Evolutionary conservation across 2,113 vertebrate genomes (phyloP), one percentile per base, ranked within the genome.

Genomic region (Riparia riparia): DNA sequence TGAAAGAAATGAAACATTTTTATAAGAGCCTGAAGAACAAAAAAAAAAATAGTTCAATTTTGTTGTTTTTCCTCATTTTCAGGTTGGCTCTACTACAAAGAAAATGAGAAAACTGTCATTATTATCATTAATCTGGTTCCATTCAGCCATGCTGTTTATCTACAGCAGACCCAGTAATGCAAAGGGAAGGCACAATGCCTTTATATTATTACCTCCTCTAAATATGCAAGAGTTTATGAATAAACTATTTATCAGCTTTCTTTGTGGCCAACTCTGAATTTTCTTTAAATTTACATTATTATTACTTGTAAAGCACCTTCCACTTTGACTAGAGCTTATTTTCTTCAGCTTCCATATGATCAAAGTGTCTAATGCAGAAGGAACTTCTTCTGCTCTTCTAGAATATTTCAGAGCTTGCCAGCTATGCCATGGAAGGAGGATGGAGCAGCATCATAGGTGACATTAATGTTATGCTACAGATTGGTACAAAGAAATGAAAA

Each of bases 71-170:
- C 57, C 73, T 89, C 60, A 71, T 93, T 92, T 95, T 95, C 65
- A 89, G 79, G 56, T 93, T 94, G 92, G 64, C 41, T 92, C 11
- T 96, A 37, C 64, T 71, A 86, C 72, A 94, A 93, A 95, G 82
- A 93, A 93, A 90, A 94, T 93, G 60, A 96, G 82, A 96, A 92
- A 94, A 76, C 85, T 89, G 76, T 90, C 90, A 94, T 94, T 96
- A 96, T 96, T 95, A 92, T 95, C 92, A 74, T 89, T 92, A 94
- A 94, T 95, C 95, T 95, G 77, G 89, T 86, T 91, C 89, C 77
- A 89, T 95, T 95, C 92, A 96, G 88, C 79, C 86, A 53, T 92
- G 65, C 72, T 90, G 58, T 96, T 97, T 96, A 90, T 89, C 92
- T 95, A 53, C 85, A 92, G 76, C 88, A 96, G 64, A 94, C 60